Evolutionary conservation across 1,140 invertebrate species (phyloP).

Genomic region (Battus philenor): DNA sequence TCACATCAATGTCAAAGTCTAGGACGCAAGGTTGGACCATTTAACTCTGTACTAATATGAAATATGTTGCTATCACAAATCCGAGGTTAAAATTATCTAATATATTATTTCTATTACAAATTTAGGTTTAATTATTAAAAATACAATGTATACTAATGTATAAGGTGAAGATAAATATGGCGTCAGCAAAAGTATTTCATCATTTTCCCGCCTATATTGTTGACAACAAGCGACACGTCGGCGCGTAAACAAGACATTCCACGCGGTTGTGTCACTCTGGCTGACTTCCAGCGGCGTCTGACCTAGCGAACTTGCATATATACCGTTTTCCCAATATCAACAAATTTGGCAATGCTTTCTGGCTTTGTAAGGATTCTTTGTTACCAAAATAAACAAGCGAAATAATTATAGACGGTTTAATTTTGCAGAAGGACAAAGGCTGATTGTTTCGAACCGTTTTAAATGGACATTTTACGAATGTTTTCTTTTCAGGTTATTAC

Average conservation of each 20-base stretch:
- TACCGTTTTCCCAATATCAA: constrained; percentile 19
- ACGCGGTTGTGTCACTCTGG: constrained; percentile 57
- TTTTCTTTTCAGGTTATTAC: too few species aligned
- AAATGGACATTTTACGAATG: too few species aligned
- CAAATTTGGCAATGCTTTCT: constrained; percentile 22
- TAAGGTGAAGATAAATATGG: neutral
- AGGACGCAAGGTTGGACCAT: neutral
- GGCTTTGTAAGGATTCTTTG: constrained; percentile 1
- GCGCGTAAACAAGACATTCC: constrained; percentile 61
- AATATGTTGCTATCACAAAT: neutral
- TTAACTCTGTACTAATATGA: neutral
- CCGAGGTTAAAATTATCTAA: too few species aligned
- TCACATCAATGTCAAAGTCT: constrained; percentile 13
- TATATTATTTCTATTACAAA: too few species aligned
- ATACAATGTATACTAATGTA: neutral
- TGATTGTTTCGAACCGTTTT: too few species aligned
- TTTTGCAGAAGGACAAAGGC: too few species aligned
- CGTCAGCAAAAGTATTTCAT: constrained; percentile 6
- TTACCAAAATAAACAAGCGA: constrained; percentile 11
- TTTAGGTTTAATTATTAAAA: too few species aligned
- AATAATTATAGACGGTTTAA: too few species aligned
- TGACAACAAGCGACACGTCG: constrained; percentile 38
- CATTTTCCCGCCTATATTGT: constrained; percentile 24
- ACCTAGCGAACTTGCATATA: constrained; percentile 51
- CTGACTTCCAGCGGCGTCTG: constrained; percentile 42